Base-by-base conservation (phyloP, 2,113 vertebrate genomes). In the Silurus glanis region DNA sequence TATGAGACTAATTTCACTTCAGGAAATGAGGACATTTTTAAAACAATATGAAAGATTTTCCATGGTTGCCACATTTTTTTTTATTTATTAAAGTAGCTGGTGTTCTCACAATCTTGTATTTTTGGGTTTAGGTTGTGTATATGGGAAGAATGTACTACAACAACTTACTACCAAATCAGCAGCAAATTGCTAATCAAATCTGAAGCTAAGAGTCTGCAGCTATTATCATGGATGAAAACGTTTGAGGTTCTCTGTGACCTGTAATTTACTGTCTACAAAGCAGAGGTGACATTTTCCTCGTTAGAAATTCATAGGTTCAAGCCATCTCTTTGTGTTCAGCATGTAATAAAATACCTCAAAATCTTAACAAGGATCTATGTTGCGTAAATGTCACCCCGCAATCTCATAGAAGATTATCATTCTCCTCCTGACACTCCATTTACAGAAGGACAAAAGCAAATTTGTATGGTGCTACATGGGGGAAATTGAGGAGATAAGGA, bases 401-500 rank as follows among this genome's bases (percentile, higher is more conserved):
- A 51, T 47, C 78, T 88, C 78, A 17, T 51, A 75, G 66, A 55
- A 87, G 83, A 81, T 66, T 84, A 81, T 82, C 66, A 58, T 72
- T 72, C 76, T 72, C 16, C 74, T 78, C 45, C 12, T 6, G 23
- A 53, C 7, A 7, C 53, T 85, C n/a, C 21, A 55, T 85, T 81
- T 59, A 76, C 49, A n/a, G 28, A 72, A 13, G 67, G 56, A 74
- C 82, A 80, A 80, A 79, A 25, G 45, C 49, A 62, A 56, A 61
- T 17, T 28, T 16, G 59, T n/a, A 49, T 37, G 58, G 58, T 3
- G 45, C 67, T 82, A 28, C 9, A 6, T 8, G 79, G 81, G n/a
- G 51, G 53, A 79, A 69, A 80, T 28, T 56, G 58, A 59, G 59
- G 45, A 76, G 74, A 59, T 56, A 45, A 66, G 2, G 23, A 61